Base-by-base conservation (phyloP, 2,888 invertebrate species). In the Prosopocoilus inquinatus region DNA sequence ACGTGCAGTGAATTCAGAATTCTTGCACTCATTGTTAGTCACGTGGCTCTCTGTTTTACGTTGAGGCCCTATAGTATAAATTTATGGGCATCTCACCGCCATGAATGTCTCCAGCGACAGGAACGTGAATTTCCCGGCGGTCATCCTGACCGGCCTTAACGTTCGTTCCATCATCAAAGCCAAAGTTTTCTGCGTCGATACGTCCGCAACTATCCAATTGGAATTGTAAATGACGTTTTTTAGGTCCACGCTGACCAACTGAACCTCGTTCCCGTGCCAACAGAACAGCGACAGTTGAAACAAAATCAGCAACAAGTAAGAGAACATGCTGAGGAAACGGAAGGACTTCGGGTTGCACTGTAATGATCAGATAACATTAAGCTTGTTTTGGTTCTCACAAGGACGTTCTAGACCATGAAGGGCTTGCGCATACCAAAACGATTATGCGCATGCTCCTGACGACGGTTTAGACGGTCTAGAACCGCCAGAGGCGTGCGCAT, bases 21-120 rank as follows among this genome's bases (percentile, higher is more conserved):
- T n/a, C n/a, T n/a, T n/a, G n/a, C n/a, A n/a, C n/a, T n/a, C 16
- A 2, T 45, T 28, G 3, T 28, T 28, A 7, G 20, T 5, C 3
- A 20, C 20, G 5, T 5, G 3, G 20, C 5, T 20, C 1, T 28
- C 20, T 1, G 20, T 28, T 28, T 28, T 28, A 28, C 1, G 20
- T 2, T 2, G 7, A 28, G 20, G 20, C 20, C 5, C 3, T 20
- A 4, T 2, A 1, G 20, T 3, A n/a, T n/a, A 9, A 13, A 35
- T 3, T 7, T 8, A 12, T 43, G 9, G 9, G n/a, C 2, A 48
- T 41, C 71, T 70, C 67, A 80, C 80, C 51, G 77, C 70, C 36
- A 79, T 67, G 66, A 80, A 80, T 55, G 81, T 81, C 15, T 73
- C 74, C 59, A 79, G 79, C 64, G 80, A 77, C 74, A 81, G 78